Percentiles rank a stretch among this genome's conserved stretches.
Evolutionary conservation across 2,113 vertebrate genomes (phyloP).

Genomic region (Lipophrys pholis): DNA sequence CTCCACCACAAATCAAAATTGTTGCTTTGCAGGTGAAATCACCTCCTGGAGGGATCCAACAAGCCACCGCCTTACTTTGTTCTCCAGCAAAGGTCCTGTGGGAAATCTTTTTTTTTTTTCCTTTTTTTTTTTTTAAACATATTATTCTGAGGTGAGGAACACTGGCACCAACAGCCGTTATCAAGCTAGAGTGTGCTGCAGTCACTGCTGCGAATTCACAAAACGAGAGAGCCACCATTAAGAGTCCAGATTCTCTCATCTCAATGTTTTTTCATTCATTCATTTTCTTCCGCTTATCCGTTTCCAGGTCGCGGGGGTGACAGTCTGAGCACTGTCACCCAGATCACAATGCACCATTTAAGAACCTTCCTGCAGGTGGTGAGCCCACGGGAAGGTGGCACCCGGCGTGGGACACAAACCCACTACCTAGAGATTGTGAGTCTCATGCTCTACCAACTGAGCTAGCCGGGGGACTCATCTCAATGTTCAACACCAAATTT

Average conservation of each 20-base stretch:
- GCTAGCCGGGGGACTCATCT: too few species aligned
- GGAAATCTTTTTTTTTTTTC: constrained; percentile 24
- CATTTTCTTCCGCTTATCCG: too few species aligned
- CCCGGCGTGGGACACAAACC: too few species aligned
- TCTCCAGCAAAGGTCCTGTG: constrained; percentile 2
- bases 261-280: too few species aligned
- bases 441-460: too few species aligned
- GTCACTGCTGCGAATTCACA: not conserved
- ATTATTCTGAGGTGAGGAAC: not conserved
- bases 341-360: too few species aligned
- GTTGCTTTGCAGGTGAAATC: constrained; percentile 1
- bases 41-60: not conserved
- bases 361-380: too few species aligned
- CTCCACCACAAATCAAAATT: constrained; percentile 6
- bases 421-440: too few species aligned
- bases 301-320: too few species aligned
- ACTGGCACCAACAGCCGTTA: not conserved
- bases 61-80: not conserved
- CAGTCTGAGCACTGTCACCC: too few species aligned
- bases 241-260: constrained; percentile 2
- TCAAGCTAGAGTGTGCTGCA: constrained; percentile 1
- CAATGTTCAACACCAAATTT: constrained; percentile 4
- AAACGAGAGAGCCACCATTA: not conserved
- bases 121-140: constrained; percentile 1
- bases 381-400: too few species aligned